phyloP scores from a whole-genome alignment of 1,140 invertebrate species.

The Eupristina koningsbergeri region DNA sequence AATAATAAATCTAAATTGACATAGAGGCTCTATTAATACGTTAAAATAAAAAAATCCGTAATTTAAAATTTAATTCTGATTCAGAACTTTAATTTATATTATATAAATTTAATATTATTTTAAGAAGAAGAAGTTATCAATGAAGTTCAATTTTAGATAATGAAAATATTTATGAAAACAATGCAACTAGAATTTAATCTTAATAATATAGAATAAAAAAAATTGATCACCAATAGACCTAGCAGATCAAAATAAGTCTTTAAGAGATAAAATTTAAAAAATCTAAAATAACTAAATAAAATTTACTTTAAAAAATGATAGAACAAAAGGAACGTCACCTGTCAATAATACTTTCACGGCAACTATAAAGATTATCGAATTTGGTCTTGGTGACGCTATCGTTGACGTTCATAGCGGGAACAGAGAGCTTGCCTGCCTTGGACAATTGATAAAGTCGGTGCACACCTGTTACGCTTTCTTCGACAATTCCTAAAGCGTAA shows the following conservation, averaged over 20 bases:
- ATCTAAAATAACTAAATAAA: not conserved
- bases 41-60: not conserved
- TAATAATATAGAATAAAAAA: not conserved
- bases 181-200: too few relatives aligned
- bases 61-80: not conserved
- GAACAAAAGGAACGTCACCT: conserved; percentile 75
- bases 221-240: not conserved
- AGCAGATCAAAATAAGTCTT: not conserved
- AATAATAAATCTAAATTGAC: not conserved
- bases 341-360: conserved; percentile 90
- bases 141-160: too few relatives aligned
- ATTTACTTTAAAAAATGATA: not conserved
- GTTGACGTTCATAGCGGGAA: conserved; percentile 99
- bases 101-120: too few relatives aligned
- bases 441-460: conserved; percentile 97
- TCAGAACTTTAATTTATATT: not conserved
- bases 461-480: conserved; percentile 98
- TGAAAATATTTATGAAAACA: too few relatives aligned
- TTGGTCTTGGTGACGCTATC: conserved; percentile 99
- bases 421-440: conserved; percentile 93
- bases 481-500: conserved; percentile 86
- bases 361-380: conserved; percentile 97
- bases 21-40: not conserved
- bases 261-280: not conserved
- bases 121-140: too few relatives aligned